Conservation (phyloP, 92 coral and sea anemone species). For the Porites evermanni region DNA sequence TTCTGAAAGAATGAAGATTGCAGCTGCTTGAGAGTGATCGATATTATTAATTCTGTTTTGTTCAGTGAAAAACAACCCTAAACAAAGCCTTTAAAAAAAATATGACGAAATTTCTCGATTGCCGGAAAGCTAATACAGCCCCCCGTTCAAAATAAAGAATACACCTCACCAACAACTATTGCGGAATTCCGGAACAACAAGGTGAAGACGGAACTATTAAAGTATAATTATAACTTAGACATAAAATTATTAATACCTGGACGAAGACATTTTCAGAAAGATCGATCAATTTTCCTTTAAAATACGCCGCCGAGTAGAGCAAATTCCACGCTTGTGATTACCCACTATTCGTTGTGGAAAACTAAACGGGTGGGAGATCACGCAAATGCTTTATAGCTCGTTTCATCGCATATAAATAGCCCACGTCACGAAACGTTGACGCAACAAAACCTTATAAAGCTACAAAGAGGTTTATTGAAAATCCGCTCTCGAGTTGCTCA, state of each 20-base stretch:
- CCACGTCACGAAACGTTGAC: slow-evolving; percentile 26
- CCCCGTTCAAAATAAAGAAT: neutral
- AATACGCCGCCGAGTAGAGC: too few relatives aligned
- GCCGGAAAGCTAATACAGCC: neutral
- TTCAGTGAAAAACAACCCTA: neutral
- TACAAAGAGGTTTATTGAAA: slow-evolving; percentile 23
- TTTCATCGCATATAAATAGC: slow-evolving; percentile 1
- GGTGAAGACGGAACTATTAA: slow-evolving; percentile 25
- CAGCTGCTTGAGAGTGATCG: too few relatives aligned
- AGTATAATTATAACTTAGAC: neutral
- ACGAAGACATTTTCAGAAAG: neutral
- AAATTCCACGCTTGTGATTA: neutral
- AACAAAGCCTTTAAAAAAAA: slow-evolving; percentile 13
- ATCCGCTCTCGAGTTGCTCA: slow-evolving; percentile 23
- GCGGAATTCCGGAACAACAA: slow-evolving; percentile 47
- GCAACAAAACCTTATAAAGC: slow-evolving; percentile 18
- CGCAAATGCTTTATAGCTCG: slow-evolving; percentile 18
- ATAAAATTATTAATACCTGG: slow-evolving; percentile 1
- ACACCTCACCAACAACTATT: slow-evolving; percentile 5
- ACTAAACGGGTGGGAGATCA: neutral
- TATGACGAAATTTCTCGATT: slow-evolving; percentile 19
- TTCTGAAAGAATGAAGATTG: too few relatives aligned
- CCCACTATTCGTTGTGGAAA: neutral
- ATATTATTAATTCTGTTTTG: neutral
- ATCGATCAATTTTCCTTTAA: neutral